Evolutionary conservation across 2,888 invertebrate species (phyloP), one percentile per base, ranked within the genome.

Genomic region (Zygogramma bicolorata): DNA sequence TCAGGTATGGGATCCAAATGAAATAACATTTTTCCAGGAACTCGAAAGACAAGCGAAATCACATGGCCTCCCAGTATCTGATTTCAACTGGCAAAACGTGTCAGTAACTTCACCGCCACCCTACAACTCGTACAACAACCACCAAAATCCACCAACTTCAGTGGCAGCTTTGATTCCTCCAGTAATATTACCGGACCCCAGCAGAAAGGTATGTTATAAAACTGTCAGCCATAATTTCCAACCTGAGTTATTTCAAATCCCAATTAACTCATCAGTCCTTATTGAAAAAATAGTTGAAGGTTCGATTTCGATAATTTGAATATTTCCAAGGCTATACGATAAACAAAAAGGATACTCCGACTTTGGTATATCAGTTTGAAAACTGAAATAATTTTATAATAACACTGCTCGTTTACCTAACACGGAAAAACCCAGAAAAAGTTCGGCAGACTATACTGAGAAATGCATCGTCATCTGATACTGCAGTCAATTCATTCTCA

Each of bases 1-100:
- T n/a, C n/a, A n/a, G n/a, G n/a, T n/a, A n/a, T n/a, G n/a, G n/a
- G n/a, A n/a, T n/a, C n/a, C n/a, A n/a, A n/a, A n/a, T n/a, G n/a
- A n/a, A 15, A 31, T 22, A 42, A 15, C 65, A 49, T 62, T 66
- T 66, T 77, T 81, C 42, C 87, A 95, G 92, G 95, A 95, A 84
- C 86, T 95, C 76, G 95, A 95, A 87, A 88, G 93, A 59, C 91
- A 93, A 81, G 94, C 93, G 0, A 93, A 93, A 81, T 89, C 92
- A 57, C 93, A 94, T 85, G 94, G 94, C 0, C 86, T 94, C 63
- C 91, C 93, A 0, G 84, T 93, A 62, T 86, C 90, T 13, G 92
- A 92, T 74, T 91, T 90, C 80, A 90, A 88, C 78, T 90, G 90
- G 90, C 88, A 89, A 82, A 88, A 88, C 59, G 83, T 86, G 59